phyloP scores from a whole-genome alignment of 2,888 invertebrate species.

The Megamerina dolium region DNA sequence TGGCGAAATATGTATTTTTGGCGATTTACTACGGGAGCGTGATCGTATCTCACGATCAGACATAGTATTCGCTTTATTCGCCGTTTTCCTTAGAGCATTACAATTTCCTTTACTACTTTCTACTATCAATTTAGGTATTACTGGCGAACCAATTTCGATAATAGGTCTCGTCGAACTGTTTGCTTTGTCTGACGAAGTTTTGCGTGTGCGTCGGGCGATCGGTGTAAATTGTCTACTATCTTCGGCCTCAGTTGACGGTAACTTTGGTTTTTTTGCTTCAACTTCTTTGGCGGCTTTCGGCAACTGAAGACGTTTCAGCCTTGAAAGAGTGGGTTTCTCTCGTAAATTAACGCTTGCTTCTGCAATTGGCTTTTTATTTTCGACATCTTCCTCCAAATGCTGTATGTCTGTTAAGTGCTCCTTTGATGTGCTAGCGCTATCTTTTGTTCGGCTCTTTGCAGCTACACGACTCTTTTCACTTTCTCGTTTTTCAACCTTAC shows the following conservation, averaged over 20 bases:
- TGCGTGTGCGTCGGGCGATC: conserved; percentile 30
- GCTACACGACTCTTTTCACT: too few species aligned
- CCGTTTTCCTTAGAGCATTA: too few species aligned
- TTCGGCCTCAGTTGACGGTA: too few species aligned
- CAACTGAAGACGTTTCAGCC: conserved; percentile 17
- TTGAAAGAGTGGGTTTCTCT: conserved; percentile 16
- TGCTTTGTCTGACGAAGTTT: conserved; percentile 15
- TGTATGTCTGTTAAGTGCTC: too few species aligned
- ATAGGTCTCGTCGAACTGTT: conserved; percentile 10
- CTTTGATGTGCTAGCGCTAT: too few species aligned
- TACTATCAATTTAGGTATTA: conserved; percentile 32
- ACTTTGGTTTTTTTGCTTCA: conserved; percentile 16
- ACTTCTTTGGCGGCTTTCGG: conserved; percentile 29
- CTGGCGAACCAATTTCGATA: conserved; percentile 25
- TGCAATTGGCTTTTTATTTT: neutral
- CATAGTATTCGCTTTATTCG: conserved; percentile 2
- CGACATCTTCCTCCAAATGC: too few species aligned
- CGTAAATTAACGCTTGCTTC: neutral
- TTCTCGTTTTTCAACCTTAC: neutral
- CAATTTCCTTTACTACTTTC: conserved; percentile 18
- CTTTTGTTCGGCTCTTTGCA: too few species aligned
- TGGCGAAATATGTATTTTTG: conserved; percentile 35
- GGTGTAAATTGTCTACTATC: conserved; percentile 25
- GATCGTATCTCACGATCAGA: conserved; percentile 16
- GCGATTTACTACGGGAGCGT: conserved; percentile 34